phyloP scores from a whole-genome alignment of 2,797 vertebrate genomes.

The Bovichtus variegatus region DNA sequence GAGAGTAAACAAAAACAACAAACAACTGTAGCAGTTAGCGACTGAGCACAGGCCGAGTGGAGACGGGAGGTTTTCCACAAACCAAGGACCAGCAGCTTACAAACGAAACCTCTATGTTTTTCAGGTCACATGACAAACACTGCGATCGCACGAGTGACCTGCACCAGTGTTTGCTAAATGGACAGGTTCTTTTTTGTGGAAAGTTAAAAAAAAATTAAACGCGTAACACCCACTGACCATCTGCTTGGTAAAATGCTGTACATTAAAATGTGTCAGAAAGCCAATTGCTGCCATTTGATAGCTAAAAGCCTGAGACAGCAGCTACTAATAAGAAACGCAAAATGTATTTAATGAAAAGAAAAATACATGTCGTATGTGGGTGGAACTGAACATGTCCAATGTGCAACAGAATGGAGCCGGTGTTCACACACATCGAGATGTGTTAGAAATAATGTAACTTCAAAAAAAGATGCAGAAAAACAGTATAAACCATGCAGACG shows the following conservation, averaged over 20 bases:
- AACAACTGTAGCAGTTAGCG: constrained; percentile 28
- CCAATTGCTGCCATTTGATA: constrained; percentile 22
- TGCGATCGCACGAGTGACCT: constrained; percentile 4
- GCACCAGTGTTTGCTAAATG: not conserved
- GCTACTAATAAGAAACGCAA: constrained; percentile 40
- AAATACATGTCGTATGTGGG: constrained; percentile 50
- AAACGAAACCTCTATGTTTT: constrained; percentile 27
- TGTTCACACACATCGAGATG: constrained; percentile 63
- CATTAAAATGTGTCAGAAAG: constrained; percentile 28
- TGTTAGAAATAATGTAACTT: constrained; percentile 62
- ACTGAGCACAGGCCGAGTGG: constrained; percentile 31
- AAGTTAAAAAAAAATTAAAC: constrained; percentile 1
- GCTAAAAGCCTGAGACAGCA: constrained; percentile 37
- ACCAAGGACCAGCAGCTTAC: constrained; percentile 26
- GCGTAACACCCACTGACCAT: constrained; percentile 11
- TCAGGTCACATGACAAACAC: constrained; percentile 38
- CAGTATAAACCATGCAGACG: constrained; percentile 73
- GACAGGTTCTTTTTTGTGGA: not conserved
- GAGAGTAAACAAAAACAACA: constrained; percentile 51
- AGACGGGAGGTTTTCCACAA: constrained; percentile 42
- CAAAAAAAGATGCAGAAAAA: constrained; percentile 68
- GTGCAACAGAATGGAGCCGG: constrained; percentile 64
- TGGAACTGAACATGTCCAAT: constrained; percentile 64
- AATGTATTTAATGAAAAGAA: constrained; percentile 35
- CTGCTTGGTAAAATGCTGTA: constrained; percentile 19